Percentiles rank a stretch among this genome's conserved stretches.
phyloP scores from a whole-genome alignment of 2,113 vertebrate species.

The Lycaon pictus region DNA sequence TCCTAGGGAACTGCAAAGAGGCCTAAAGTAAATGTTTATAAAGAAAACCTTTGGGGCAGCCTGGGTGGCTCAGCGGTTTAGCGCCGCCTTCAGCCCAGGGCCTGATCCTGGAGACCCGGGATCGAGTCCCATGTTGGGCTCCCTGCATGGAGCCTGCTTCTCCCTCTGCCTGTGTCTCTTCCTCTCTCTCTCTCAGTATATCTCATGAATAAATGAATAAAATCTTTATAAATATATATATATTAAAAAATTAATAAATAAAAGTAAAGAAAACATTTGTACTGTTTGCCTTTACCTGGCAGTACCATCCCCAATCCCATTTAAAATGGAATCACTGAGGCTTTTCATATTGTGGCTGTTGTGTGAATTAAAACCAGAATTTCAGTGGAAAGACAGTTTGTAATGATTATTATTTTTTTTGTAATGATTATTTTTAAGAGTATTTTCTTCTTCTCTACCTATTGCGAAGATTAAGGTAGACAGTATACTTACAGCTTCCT shows the following conservation, averaged over 20 bases:
- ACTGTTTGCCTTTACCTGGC: neutral
- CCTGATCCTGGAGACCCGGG: no score
- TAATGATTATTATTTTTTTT: no score
- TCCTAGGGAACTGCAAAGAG: neutral
- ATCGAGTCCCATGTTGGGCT: no score
- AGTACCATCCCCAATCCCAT: neutral
- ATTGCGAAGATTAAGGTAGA: neutral
- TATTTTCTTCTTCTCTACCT: neutral
- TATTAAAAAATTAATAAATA: no score
- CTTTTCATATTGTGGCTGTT: neutral
- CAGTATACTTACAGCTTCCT: neutral
- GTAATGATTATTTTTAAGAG: neutral
- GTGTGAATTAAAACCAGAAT: neutral
- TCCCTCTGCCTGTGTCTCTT: no score
- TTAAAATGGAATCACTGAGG: neutral
- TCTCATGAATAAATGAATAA: no score
- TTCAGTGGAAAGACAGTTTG: neutral
- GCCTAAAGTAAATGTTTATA: neutral
- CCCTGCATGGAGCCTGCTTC: no score
- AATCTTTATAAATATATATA: no score
- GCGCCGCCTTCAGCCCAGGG: no score
- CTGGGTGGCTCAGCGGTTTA: no score
- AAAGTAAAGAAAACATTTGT: neutral
- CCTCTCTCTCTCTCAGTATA: no score
- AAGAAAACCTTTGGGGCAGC: neutral